A percentile compares a stretch with the other conserved stretches of the same genome.
Conservation (phyloP, 1,140 invertebrate species). For the Cydia strobilella region DNA sequence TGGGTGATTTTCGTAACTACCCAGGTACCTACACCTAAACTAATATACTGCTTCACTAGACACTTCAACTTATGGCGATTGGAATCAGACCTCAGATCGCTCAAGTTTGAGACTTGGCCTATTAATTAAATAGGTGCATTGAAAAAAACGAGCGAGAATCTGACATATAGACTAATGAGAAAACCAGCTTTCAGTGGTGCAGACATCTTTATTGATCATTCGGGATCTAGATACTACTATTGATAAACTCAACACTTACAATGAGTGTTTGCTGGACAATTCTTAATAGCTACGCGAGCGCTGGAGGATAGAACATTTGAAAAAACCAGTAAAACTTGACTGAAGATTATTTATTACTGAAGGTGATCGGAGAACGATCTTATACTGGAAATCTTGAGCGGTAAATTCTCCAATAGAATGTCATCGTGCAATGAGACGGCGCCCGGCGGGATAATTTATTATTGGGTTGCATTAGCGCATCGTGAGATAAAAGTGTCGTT, state of each 20-base stretch:
- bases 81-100: too few species aligned
- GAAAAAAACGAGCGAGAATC: conserved; percentile 4
- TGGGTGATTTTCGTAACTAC: too few species aligned
- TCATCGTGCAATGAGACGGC: background rate
- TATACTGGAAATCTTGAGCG: background rate
- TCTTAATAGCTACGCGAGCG: background rate
- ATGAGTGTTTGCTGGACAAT: background rate
- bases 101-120: background rate
- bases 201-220: conserved; percentile 14
- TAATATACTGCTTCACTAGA: too few species aligned
- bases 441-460: background rate
- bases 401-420: background rate
- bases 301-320: background rate
- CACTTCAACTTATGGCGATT: too few species aligned
- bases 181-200: background rate
- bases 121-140: background rate
- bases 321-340: background rate
- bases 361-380: background rate
- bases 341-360: background rate
- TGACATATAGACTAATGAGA: conserved; percentile 7
- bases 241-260: conserved; percentile 16
- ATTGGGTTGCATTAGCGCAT: background rate
- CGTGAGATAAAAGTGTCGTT: conserved; percentile 1
- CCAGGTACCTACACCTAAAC: too few species aligned
- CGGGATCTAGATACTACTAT: conserved; percentile 5